Evolutionary conservation across 2,113 vertebrate genomes (phyloP), one percentile per base, ranked within the genome.

Genomic region (Triplophysa dalaica): DNA sequence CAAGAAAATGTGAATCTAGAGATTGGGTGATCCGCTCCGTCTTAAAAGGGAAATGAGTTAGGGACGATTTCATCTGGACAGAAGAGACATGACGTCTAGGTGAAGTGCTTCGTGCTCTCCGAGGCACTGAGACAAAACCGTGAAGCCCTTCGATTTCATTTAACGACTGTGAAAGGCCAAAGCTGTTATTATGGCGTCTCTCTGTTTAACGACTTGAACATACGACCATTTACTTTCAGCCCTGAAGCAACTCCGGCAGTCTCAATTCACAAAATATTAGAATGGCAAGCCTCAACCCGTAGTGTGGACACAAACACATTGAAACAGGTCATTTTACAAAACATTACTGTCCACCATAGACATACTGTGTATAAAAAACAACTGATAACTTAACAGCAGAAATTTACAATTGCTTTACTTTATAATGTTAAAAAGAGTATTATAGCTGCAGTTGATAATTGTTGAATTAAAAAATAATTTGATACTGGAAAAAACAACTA

Each of bases 261-360:
- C 70, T 80, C 62, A 83, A 86, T 87, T 87, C 86, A 87, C 84
- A 87, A 86, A 89, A 87, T 88, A 89, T 89, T 87, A 66, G 48
- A 74, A 65, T 33, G 48, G 48, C 38, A 63, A 64, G 75, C 33
- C 10, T 2, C 14, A 78, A 80, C 60, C 60, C 24, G 67, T 48
- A 45, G 73, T 76, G 82, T 69, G 52, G 56, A 81, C 80, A 54
- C 79, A 81, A 21, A 70, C 68, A 75, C 65, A 67, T 13, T 72
- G 14, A 58, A 60, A 22, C n/a, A 8, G 17, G 54, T 58, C 54
- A 58, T 9, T 58, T 1, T 2, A 9, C 54, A 58, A 58, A 58
- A 9, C 16, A 52, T 52, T 52, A 14, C 4, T 52, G 13, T 52
- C 50, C 50, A 14, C 50, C 50, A 52, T 16, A 1, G 4, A 52